Evolutionary conservation across 2,113 vertebrate genomes (phyloP).

Genomic region (Arothron firmamentum): DNA sequence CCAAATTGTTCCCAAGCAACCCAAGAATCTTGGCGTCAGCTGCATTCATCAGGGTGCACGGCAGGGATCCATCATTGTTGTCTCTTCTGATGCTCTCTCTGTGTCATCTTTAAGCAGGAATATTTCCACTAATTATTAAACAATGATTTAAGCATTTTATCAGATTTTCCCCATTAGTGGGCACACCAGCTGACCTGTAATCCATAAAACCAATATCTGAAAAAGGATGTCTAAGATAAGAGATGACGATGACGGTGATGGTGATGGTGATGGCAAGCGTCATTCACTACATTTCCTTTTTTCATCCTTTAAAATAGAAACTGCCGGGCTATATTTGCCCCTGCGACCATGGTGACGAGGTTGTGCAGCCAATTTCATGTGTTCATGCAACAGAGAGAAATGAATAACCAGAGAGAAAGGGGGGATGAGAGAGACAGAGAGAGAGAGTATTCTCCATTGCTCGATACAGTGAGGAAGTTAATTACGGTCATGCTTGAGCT

Average conservation of each 20-base stretch:
- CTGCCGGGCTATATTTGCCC: constrained; percentile 37
- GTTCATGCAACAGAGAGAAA: constrained; percentile 10
- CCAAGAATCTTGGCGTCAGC: background rate
- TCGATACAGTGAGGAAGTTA: background rate
- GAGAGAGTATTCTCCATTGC: constrained; percentile 2
- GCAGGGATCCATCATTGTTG: background rate
- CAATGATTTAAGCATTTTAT: no score
- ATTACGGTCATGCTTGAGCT: constrained; percentile 4
- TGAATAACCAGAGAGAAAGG: background rate
- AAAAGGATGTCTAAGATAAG: no score
- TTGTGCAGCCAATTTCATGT: constrained; percentile 22
- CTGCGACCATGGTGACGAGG: constrained; percentile 47
- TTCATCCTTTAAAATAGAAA: constrained; percentile 42
- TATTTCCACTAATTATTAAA: no score
- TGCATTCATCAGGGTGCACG: background rate
- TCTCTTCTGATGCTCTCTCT: no score
- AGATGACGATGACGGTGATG: background rate
- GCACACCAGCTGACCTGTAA: no score
- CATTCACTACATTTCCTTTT: constrained; percentile 28
- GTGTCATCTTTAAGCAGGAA: no score
- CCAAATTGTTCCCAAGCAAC: background rate
- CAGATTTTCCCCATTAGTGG: no score
- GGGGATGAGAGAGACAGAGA: background rate
- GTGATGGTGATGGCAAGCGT: constrained; percentile 1
- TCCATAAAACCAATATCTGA: no score